Evolutionary conservation across 2,113 vertebrate genomes (phyloP).

Genomic region (Hippocampus mohnikei): DNA sequence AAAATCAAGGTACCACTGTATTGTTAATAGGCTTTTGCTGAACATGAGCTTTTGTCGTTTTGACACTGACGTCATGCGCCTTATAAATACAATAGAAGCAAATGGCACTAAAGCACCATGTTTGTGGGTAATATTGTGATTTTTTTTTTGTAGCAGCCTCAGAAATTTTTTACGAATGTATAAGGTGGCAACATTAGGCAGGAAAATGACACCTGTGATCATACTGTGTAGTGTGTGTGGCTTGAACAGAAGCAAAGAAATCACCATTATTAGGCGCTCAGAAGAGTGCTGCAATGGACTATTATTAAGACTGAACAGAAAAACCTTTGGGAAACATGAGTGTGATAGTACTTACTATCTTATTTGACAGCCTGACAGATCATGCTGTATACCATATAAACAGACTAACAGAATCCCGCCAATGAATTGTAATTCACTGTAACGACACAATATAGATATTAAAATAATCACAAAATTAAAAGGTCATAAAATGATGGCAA

Average conservation of each 20-base stretch:
- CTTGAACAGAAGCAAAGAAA: slow-evolving; percentile 10
- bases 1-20: background rate
- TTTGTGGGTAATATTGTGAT: background rate
- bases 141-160: background rate
- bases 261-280: slow-evolving; percentile 5
- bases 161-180: background rate
- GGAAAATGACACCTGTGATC: background rate
- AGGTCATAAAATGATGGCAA: background rate
- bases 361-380: slow-evolving; percentile 18
- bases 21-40: background rate
- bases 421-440: background rate
- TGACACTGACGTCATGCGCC: background rate
- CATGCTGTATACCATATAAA: slow-evolving; percentile 1
- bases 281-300: background rate
- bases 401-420: background rate
- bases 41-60: background rate
- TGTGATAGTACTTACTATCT: slow-evolving; percentile 20
- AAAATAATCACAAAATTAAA: background rate
- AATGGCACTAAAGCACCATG: slow-evolving; percentile 4
- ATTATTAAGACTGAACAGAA: slow-evolving; percentile 17
- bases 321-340: slow-evolving; percentile 41
- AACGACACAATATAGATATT: background rate
- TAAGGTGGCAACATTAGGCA: background rate
- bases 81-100: slow-evolving; percentile 15
- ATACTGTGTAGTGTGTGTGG: slow-evolving; percentile 6